Evolutionary conservation across 2,888 invertebrate species (phyloP).

Genomic region (Agrotis clavis): DNA sequence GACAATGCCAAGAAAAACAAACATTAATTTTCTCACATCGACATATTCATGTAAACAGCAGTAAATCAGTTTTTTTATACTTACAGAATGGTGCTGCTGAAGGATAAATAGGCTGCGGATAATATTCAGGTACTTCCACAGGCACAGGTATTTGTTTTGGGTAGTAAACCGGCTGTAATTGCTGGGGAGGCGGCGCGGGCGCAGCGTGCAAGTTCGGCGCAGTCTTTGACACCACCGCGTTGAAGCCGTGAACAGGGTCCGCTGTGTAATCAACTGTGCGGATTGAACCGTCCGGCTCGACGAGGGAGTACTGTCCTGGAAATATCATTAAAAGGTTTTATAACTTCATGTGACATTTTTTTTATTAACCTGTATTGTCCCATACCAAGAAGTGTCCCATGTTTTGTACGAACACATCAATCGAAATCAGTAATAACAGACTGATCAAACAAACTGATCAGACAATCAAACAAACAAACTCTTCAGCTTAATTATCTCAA

Average conservation of each 20-base stretch:
- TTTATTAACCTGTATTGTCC: too few species aligned
- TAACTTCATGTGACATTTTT: too few species aligned
- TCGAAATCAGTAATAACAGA: too few species aligned
- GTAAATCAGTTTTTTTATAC: conserved; percentile 5
- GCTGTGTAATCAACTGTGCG: conserved; percentile 91
- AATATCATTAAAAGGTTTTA: background rate
- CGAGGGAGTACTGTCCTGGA: conserved; percentile 89
- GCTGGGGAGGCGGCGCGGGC: conserved; percentile 67
- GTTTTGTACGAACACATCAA: too few species aligned
- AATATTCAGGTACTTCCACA: conserved; percentile 77
- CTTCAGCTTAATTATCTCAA: too few species aligned
- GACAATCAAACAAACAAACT: too few species aligned
- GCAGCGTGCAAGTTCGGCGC: conserved; percentile 87
- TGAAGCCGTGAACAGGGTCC: conserved; percentile 91
- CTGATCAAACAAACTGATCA: too few species aligned
- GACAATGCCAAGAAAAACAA: too few species aligned
- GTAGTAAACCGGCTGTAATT: conserved; percentile 69
- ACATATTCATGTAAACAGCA: too few species aligned
- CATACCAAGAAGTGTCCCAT: too few species aligned
- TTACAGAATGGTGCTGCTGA: conserved; percentile 63
- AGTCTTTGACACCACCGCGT: conserved; percentile 90
- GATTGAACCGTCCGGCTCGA: conserved; percentile 90
- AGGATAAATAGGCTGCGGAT: conserved; percentile 68
- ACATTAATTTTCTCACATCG: too few species aligned
- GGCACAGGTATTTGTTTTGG: conserved; percentile 83